Conservation (phyloP, 2,797 vertebrate species). For the Sebastes paucispinis region DNA sequence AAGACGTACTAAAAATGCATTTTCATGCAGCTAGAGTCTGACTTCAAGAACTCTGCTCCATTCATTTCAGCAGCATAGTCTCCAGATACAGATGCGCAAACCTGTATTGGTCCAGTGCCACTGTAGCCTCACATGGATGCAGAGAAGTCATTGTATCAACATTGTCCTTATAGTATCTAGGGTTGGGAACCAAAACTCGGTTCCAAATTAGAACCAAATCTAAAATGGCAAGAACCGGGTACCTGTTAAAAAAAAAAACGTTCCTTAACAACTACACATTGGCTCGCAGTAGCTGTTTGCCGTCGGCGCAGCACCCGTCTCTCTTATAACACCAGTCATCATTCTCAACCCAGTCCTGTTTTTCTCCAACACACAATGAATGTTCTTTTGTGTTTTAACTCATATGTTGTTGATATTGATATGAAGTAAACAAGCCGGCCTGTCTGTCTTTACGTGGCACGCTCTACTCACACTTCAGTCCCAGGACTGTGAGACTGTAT, state of each 20-base stretch:
- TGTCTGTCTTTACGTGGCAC: not conserved
- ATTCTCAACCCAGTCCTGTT: too few relatives aligned
- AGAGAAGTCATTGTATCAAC: not conserved
- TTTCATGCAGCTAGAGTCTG: slow-evolving; percentile 1
- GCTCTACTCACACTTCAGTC: not conserved
- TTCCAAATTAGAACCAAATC: too few relatives aligned
- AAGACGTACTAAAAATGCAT: slow-evolving; percentile 4
- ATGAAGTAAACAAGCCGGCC: not conserved
- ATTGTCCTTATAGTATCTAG: not conserved
- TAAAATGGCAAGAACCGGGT: too few relatives aligned
- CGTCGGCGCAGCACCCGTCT: too few relatives aligned
- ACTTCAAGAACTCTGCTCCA: not conserved
- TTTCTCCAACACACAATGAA: too few relatives aligned
- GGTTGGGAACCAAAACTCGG: too few relatives aligned
- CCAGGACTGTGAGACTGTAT: not conserved
- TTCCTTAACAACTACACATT: too few relatives aligned
- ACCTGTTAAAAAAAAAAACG: too few relatives aligned
- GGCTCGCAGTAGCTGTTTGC: too few relatives aligned
- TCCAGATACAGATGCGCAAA: not conserved
- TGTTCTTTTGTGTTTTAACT: not conserved
- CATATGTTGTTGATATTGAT: not conserved
- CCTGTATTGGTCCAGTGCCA: not conserved
- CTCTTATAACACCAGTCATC: too few relatives aligned
- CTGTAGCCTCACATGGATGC: not conserved
- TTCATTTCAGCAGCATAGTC: not conserved